phyloP scores from a whole-genome alignment of 1,140 invertebrate species.

The Apis florea region DNA sequence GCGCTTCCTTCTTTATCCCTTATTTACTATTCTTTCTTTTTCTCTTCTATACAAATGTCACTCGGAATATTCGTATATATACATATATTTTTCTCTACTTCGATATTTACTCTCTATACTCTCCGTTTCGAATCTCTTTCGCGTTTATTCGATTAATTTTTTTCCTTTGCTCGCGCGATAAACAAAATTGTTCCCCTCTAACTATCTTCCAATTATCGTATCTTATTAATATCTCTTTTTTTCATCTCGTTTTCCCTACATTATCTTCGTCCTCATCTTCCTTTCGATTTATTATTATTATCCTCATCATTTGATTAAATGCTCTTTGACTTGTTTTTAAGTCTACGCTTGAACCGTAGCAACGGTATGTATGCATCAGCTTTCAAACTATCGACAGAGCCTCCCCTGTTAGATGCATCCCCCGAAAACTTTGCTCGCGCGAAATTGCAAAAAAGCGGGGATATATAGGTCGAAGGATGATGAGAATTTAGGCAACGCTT shows the following conservation, averaged over 20 bases:
- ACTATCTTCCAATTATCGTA: background rate
- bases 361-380: too few relatives aligned
- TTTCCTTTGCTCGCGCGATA: background rate
- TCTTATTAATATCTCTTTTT: background rate
- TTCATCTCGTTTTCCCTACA: too few relatives aligned
- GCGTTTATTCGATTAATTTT: slow-evolving; percentile 1
- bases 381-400: background rate
- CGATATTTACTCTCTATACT: background rate
- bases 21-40: slow-evolving; percentile 7
- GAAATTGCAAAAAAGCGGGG: background rate
- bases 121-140: background rate
- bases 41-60: background rate
- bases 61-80: background rate
- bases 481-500: slow-evolving; percentile 27
- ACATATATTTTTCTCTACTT: background rate
- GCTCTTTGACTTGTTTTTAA: too few relatives aligned
- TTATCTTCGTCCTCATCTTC: background rate
- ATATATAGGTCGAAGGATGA: slow-evolving; percentile 27
- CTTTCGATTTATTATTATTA: too few relatives aligned
- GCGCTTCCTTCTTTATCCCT: slow-evolving; percentile 21
- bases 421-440: background rate
- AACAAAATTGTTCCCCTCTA: background rate
- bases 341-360: too few relatives aligned
- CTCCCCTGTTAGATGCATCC: background rate
- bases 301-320: too few relatives aligned